phyloP scores from a whole-genome alignment of 2,113 vertebrate genomes.

The Poecilia latipinna region DNA sequence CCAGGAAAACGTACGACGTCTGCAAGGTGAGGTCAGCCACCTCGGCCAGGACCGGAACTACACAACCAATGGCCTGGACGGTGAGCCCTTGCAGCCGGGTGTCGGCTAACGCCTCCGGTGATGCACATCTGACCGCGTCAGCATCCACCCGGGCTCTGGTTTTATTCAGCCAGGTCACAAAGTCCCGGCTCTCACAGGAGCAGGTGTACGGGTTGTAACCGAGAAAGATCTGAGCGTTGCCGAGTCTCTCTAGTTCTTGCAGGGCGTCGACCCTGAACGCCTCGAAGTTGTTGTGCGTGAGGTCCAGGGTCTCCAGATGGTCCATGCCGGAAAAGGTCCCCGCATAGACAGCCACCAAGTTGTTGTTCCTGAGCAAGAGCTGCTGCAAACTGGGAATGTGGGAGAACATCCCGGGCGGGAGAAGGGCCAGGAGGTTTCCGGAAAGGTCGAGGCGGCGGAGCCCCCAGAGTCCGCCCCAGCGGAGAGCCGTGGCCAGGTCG shows the following conservation, averaged over 20 bases:
- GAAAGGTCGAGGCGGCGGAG: slow-evolving; percentile 74
- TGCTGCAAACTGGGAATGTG: slow-evolving; percentile 59
- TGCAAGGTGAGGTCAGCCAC: slow-evolving; percentile 69
- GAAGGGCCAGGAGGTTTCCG: slow-evolving; percentile 60
- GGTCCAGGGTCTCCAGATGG: slow-evolving; percentile 74
- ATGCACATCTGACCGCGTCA: slow-evolving; percentile 71
- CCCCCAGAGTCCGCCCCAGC: slow-evolving; percentile 67
- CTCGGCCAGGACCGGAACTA: slow-evolving; percentile 52
- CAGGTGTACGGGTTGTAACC: slow-evolving; percentile 79
- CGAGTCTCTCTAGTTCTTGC: slow-evolving; percentile 68
- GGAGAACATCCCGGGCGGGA: slow-evolving; percentile 66
- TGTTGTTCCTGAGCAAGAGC: slow-evolving; percentile 80
- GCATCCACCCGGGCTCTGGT: slow-evolving; percentile 70
- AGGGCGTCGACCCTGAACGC: slow-evolving; percentile 66
- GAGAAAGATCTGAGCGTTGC: slow-evolving; percentile 68
- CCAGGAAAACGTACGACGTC: slow-evolving; percentile 82
- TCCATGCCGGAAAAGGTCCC: slow-evolving; percentile 77
- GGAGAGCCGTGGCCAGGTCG: slow-evolving; percentile 68
- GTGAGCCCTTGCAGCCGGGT: slow-evolving; percentile 54
- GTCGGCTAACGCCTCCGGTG: slow-evolving; percentile 55
- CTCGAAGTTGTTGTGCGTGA: slow-evolving; percentile 73
- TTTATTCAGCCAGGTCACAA: slow-evolving; percentile 76
- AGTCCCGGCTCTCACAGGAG: slow-evolving; percentile 72
- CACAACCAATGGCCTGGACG: slow-evolving; percentile 66
- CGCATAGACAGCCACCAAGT: slow-evolving; percentile 73